Base-by-base conservation (phyloP, 2,113 vertebrate genomes). In the Cinclus mexicanus region DNA sequence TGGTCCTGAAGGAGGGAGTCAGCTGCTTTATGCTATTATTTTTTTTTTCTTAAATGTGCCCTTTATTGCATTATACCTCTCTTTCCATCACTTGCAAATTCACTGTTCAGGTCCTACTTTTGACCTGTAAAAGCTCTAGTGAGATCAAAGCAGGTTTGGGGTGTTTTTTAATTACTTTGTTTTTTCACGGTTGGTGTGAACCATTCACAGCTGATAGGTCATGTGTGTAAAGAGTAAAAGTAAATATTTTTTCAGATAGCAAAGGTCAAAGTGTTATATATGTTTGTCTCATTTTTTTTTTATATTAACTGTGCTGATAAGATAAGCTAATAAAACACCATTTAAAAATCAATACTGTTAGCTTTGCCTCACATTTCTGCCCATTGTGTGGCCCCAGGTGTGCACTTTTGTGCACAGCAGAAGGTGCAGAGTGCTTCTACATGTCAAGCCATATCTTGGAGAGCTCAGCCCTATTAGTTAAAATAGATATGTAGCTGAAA, bases 241-340 rank as follows among this genome's bases (percentile, higher is more conserved):
- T 91, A 94, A 97, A 95, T 96, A 95, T 87, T 77, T 76, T 93
- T 90, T 93, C 78, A 94, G 96, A 97, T 96, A 96, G 83, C 65
- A 87, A 84, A 95, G 96, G 97, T 95, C 95, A 91, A 85, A 95
- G 70, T 89, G 89, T 86, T 93, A 61, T 44, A 76, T 91, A 42
- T 63, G 63, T 94, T 97, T 89, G 87, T 83, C 84, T 96, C 93
- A 68, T 80, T 93, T 96, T 93, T 83, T 95, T 95, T 97, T 72
- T 94, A 95, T 97, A 96, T 95, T 96, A 96, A 95, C 96, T 75
- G 60, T 26, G 67, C 81, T 44, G 95, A 96, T 95, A 96, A 97
- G 95, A 94, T 97, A 97, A 96, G 86, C 86, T 94, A 92, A 96
- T 95, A 87, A 93, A 96, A 82, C 80, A 79, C 94, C 87, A 60